These are phyloP conservation scores for Oligia strigilis DNA, from an alignment of 2,888 invertebrate species.

Conservation along the genomic window DNA sequence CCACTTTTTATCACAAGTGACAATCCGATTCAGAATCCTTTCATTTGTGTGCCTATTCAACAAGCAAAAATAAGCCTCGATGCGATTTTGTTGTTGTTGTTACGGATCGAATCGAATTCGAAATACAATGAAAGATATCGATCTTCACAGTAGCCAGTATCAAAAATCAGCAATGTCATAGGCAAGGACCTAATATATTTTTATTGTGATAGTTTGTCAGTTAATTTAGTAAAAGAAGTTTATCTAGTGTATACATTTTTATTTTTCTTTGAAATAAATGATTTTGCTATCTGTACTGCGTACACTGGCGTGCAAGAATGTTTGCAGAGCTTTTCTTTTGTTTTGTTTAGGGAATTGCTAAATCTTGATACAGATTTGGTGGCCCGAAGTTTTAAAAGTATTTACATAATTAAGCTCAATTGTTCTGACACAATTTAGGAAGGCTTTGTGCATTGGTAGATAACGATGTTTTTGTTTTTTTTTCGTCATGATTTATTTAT, in stretches of 20 bases:
- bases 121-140: no score
- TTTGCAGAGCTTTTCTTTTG: constrained; percentile 9
- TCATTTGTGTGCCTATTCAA: no score
- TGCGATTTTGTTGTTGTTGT: no score
- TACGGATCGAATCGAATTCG: no score
- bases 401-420: constrained; percentile 50
- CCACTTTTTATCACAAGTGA: no score
- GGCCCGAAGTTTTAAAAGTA: constrained; percentile 46
- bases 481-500: background rate
- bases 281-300: constrained; percentile 22
- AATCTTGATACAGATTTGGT: constrained; percentile 41
- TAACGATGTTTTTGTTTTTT: constrained; percentile 31
- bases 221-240: no score
- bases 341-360: constrained; percentile 21
- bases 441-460: constrained; percentile 27
- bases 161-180: no score
- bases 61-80: no score
- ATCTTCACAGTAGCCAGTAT: no score
- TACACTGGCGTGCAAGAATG: background rate
- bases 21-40: no score
- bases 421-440: constrained; percentile 25
- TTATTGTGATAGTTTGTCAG: no score
- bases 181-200: background rate
- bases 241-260: background rate
- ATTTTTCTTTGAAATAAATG: background rate